A percentile compares a stretch with the other conserved stretches of the same genome.
These are phyloP conservation scores for Phrynocephalus vlangalii DNA, from an alignment of 2,797 vertebrate genomes.

Conservation along the genomic window DNA sequence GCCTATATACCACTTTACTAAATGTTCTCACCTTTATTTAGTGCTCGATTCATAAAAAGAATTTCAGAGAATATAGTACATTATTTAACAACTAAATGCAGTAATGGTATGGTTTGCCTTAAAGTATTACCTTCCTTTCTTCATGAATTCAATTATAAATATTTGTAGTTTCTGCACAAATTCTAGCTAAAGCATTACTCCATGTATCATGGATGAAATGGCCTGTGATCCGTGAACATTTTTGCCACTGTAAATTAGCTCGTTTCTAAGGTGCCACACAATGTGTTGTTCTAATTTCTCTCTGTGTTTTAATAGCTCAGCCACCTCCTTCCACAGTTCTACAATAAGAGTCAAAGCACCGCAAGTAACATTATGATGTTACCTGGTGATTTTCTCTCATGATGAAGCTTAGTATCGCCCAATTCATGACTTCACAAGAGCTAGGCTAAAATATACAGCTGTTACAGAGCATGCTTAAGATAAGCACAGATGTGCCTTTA, in stretches of 20 bases:
- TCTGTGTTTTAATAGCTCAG: constrained; percentile 1
- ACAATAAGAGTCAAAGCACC: not conserved
- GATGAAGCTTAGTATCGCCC: not conserved
- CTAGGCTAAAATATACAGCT: not conserved
- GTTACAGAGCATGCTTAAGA: not conserved
- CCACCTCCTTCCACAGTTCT: not conserved
- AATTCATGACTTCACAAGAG: not conserved
- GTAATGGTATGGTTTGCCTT: not conserved
- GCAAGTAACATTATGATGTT: not conserved
- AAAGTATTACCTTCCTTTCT: constrained; percentile 18
- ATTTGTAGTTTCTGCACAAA: not conserved
- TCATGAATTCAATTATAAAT: not conserved
- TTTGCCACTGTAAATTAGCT: not conserved
- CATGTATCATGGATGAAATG: not conserved
- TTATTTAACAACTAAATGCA: constrained; percentile 27
- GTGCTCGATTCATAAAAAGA: constrained; percentile 36
- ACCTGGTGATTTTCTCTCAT: not conserved
- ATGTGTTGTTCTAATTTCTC: not conserved
- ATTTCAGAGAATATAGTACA: constrained; percentile 13
- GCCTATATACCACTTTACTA: constrained; percentile 42
- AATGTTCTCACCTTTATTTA: constrained; percentile 46
- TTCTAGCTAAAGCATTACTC: not conserved
- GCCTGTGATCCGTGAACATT: not conserved
- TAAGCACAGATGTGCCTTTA: not conserved
- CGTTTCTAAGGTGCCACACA: not conserved